These are phyloP conservation scores for Drosophila athabasca DNA, from an alignment of 1,140 invertebrate genomes.

Conservation along the genomic window DNA sequence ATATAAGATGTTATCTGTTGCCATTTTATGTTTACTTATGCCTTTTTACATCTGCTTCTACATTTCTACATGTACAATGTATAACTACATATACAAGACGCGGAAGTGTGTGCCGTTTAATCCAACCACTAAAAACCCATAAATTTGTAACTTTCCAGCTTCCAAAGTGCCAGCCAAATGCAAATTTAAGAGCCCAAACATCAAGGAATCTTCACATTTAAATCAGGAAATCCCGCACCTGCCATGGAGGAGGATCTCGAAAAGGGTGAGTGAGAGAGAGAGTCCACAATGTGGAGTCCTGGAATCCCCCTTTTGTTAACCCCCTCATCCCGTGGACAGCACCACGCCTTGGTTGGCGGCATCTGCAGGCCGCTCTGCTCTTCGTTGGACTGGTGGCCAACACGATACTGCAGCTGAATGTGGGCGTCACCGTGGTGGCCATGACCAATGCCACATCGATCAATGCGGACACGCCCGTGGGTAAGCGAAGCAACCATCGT, in stretches of 20 bases:
- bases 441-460: slow-evolving; percentile 69
- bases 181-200: background rate
- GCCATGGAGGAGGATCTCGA: slow-evolving; percentile 45
- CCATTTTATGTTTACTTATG: too few relatives aligned
- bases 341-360: slow-evolving; percentile 86
- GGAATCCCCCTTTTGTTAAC: background rate
- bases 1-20: too few relatives aligned
- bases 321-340: slow-evolving; percentile 15
- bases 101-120: too few relatives aligned
- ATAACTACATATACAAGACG: too few relatives aligned
- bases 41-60: too few relatives aligned
- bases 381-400: slow-evolving; percentile 87
- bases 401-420: slow-evolving; percentile 87
- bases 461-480: slow-evolving; percentile 74
- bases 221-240: slow-evolving; percentile 7
- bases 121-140: too few relatives aligned
- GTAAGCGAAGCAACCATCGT: slow-evolving; percentile 25
- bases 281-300: too few relatives aligned
- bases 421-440: slow-evolving; percentile 87
- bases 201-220: background rate
- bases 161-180: too few relatives aligned
- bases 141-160: too few relatives aligned
- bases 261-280: slow-evolving; percentile 34
- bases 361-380: slow-evolving; percentile 87
- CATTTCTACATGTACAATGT: too few relatives aligned